Percentiles rank a stretch among this genome's conserved stretches.
Conservation (phyloP, 2,797 vertebrate species). For the Gymnothorax reevesii region DNA sequence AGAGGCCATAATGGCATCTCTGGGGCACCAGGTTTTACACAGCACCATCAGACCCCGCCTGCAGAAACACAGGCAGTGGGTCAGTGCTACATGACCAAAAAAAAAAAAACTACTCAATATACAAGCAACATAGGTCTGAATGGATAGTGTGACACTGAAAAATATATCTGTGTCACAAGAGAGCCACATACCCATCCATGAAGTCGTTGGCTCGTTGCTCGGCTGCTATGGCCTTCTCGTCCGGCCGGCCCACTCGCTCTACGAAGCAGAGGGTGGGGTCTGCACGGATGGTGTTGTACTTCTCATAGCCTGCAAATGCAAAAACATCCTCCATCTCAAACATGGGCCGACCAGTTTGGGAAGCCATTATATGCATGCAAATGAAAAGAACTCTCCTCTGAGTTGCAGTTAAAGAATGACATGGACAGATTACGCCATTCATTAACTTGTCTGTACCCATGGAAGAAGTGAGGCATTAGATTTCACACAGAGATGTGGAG, state of each 20-base stretch:
- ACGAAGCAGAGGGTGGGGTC: constrained; percentile 93
- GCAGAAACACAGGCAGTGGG: no score
- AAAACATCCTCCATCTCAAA: neutral
- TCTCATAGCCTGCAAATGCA: constrained; percentile 86
- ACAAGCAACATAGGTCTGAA: neutral
- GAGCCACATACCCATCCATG: constrained; percentile 86
- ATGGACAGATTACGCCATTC: neutral
- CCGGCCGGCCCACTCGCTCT: constrained; percentile 92
- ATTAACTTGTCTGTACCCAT: neutral
- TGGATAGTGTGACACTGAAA: constrained; percentile 1
- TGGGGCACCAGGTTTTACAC: no score
- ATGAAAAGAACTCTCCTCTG: neutral
- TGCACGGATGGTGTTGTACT: constrained; percentile 95
- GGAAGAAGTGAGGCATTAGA: neutral
- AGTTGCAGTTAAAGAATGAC: neutral
- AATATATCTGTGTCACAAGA: neutral
- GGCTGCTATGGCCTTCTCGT: constrained; percentile 96
- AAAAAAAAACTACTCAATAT: no score
- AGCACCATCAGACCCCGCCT: no score
- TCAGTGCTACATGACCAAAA: no score
- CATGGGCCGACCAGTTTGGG: constrained; percentile 12
- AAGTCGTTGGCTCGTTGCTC: constrained; percentile 97
- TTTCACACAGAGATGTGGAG: neutral
- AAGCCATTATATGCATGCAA: constrained; percentile 28
- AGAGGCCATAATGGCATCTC: no score